Conservation (phyloP, 2,797 vertebrate species). For the Sciurus vulgaris region DNA sequence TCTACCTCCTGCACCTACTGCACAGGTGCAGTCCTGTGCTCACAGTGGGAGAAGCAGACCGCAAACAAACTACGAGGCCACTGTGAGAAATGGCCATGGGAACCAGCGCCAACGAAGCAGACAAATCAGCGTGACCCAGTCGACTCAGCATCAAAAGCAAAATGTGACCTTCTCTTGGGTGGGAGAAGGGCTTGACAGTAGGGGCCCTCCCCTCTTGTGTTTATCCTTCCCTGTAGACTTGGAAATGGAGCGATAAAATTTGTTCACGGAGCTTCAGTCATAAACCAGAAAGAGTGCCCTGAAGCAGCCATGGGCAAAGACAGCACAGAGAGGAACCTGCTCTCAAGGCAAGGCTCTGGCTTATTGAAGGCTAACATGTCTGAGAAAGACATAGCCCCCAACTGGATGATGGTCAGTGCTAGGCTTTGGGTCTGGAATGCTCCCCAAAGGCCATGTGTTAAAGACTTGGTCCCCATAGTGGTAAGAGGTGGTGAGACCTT, state of each 20-base stretch:
- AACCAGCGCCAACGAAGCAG: not conserved
- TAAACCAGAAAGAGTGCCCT: not conserved
- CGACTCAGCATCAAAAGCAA: not conserved
- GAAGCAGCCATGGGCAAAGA: not conserved
- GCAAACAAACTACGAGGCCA: not conserved
- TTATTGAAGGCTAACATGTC: not conserved
- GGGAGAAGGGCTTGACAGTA: not conserved
- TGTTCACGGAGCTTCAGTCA: not conserved
- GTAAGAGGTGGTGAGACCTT: not conserved
- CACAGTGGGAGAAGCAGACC: not conserved
- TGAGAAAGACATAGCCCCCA: not conserved
- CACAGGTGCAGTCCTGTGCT: not conserved
- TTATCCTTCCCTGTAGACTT: not conserved
- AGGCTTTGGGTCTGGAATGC: not conserved
- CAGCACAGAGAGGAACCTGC: not conserved
- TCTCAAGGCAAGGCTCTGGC: not conserved
- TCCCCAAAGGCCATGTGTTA: not conserved
- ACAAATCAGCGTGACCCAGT: not conserved
- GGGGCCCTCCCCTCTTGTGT: not conserved
- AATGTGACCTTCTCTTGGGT: not conserved
- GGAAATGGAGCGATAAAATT: not conserved
- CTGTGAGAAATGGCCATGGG: not conserved
- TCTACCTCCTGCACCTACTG: not conserved
- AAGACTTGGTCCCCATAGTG: not conserved
- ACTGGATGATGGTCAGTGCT: not conserved